These are phyloP conservation scores for Ammodytes dubius DNA, from an alignment of 2,113 vertebrate species.

Conservation along the genomic window DNA sequence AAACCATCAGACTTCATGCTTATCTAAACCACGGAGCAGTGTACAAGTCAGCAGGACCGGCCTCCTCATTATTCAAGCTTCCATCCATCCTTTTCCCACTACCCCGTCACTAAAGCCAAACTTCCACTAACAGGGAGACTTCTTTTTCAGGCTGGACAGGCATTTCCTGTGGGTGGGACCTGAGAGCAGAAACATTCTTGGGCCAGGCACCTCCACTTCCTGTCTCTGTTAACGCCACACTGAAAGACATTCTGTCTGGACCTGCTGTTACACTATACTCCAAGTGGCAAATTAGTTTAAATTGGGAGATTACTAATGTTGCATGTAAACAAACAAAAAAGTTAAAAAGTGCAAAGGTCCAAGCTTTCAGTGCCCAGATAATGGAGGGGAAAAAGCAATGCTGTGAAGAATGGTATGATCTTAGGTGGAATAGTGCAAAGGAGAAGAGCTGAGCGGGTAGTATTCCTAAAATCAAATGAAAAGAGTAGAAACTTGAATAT, in stretches of 20 bases:
- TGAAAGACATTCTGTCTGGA: slow-evolving; percentile 69
- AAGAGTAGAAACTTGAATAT: neutral
- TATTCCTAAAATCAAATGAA: neutral
- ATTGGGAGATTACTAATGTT: slow-evolving; percentile 27
- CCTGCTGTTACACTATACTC: slow-evolving; percentile 40
- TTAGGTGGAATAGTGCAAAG: neutral
- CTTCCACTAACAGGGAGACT: slow-evolving; percentile 33
- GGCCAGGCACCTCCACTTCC: slow-evolving; percentile 82
- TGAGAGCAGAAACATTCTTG: slow-evolving; percentile 79
- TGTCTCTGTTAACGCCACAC: slow-evolving; percentile 68
- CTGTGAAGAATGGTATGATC: neutral
- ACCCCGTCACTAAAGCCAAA: slow-evolving; percentile 29
- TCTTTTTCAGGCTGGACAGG: slow-evolving; percentile 72
- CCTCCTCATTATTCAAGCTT: slow-evolving; percentile 48
- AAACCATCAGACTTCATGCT: slow-evolving; percentile 65
- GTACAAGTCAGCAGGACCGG: slow-evolving; percentile 25
- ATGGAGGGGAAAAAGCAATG: slow-evolving; percentile 2
- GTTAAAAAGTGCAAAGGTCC: slow-evolving; percentile 16
- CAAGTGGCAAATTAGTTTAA: slow-evolving; percentile 23
- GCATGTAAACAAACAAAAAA: slow-evolving; percentile 31
- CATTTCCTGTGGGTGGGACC: slow-evolving; percentile 83
- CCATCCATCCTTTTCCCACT: slow-evolving; percentile 51
- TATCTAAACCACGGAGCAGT: slow-evolving; percentile 58
- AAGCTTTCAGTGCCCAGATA: neutral
- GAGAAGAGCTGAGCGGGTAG: neutral